Evolutionary conservation across 2,797 vertebrate species (phyloP), one percentile per base, ranked within the genome.

Genomic region (Erethizon dorsatum): DNA sequence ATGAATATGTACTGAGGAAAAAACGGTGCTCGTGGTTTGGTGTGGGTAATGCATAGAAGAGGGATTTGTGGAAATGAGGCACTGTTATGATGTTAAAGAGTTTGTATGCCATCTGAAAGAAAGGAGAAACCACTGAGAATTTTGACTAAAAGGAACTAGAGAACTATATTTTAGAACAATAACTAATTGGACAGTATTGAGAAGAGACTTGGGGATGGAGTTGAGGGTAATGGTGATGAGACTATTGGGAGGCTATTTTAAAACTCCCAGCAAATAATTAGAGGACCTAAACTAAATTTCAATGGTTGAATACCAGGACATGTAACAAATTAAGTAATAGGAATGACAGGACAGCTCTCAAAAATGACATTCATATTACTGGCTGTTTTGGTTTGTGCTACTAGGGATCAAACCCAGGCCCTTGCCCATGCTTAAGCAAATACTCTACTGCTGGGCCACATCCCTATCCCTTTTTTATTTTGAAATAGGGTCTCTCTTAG

Each of bases 91-190:
- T 69, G 22, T 65, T 87, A 50, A 94, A 41, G 18, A 41, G 24
- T 88, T 77, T 88, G 56, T 10, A 47, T 79, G 78, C n/a, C 37
- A 57, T 87, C 20, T 88, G 50, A 90, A 75, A 96, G 18, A 87
- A 95, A 85, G 56, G 11, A 87, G 20, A 18, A 61, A 85, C 78
- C 37, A 90, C 0, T 54, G 50, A 88, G 22, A 83, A 63, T 73
- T 85, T 59, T 90, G 37, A 90, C 33, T 90, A 50, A 96, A 75
- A 61, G 75, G 56, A 65, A 87, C 12, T 83, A n/a, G 56, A 73
- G 56, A 50, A 67, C 89, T 10, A 37, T 54, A 67, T 59, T 86
- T 86, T 67, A 90, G 50, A 92, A 88, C 52, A 45, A 57, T 50
- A 65, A 71, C 10, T 83, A 85, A 87, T 31, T 87, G 65, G 33